Percentiles rank a stretch among this genome's conserved stretches.
Conservation (phyloP, 2,888 invertebrate species). For the Hypselothyrea guttata region DNA sequence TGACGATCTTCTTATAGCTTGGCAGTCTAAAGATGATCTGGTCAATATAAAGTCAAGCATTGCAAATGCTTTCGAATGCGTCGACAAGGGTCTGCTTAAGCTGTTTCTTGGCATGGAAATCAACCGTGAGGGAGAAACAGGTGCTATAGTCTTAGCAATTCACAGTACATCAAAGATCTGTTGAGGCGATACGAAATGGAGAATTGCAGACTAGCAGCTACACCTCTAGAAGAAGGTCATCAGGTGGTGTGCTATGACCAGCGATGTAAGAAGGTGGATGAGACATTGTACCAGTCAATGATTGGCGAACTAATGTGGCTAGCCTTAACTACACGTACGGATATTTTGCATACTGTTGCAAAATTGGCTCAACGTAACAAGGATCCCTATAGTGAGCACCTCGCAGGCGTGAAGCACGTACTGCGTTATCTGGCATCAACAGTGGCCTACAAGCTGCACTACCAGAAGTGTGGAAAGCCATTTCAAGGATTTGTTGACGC, state of each 20-base stretch:
- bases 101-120: too few relatives aligned
- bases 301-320: constrained; percentile 17
- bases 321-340: too few relatives aligned
- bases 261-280: background rate
- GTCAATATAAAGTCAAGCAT: too few relatives aligned
- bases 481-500: constrained; percentile 30
- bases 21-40: too few relatives aligned
- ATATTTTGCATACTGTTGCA: too few relatives aligned
- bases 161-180: too few relatives aligned
- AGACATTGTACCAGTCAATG: constrained; percentile 8
- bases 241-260: constrained; percentile 1
- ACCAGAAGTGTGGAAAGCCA: constrained; percentile 3
- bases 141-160: too few relatives aligned
- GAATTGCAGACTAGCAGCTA: background rate
- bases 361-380: too few relatives aligned
- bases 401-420: constrained; percentile 12
- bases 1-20: too few relatives aligned
- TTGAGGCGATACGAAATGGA: background rate
- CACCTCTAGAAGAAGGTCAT: constrained; percentile 2
- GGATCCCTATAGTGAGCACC: constrained; percentile 2
- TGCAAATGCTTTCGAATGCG: too few relatives aligned
- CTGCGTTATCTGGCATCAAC: constrained; percentile 7
- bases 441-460: constrained; percentile 6
- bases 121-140: too few relatives aligned
- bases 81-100: too few relatives aligned